Evolutionary conservation across 2,797 vertebrate genomes (phyloP).

Genomic region (Hemitrygon akajei): DNA sequence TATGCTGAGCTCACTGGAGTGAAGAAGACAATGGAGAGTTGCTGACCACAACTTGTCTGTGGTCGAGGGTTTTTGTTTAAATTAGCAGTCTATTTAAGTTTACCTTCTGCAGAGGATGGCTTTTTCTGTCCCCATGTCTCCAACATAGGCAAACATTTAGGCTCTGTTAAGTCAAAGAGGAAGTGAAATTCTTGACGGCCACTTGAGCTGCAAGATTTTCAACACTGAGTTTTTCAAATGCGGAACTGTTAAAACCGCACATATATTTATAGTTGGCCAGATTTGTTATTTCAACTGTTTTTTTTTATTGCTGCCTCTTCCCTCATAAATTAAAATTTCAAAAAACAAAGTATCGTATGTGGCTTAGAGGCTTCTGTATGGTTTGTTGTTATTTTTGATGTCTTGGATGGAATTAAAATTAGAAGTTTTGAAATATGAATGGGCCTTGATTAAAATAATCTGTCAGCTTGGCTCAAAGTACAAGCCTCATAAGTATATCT

Average conservation of each 20-base stretch:
- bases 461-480: not conserved
- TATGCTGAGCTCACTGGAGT: not conserved
- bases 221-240: conserved; percentile 57
- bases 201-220: conserved; percentile 54
- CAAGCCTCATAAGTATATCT: not conserved
- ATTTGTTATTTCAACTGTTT: conserved; percentile 62
- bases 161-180: conserved; percentile 51
- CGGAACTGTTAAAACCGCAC: conserved; percentile 62
- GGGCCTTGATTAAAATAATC: not conserved
- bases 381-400: conserved; percentile 32
- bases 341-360: conserved; percentile 69
- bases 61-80: not conserved
- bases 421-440: conserved; percentile 27
- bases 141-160: conserved; percentile 2
- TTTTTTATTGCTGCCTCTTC: conserved; percentile 67
- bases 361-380: conserved; percentile 54
- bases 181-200: conserved; percentile 54
- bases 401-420: conserved; percentile 38
- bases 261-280: conserved; percentile 72
- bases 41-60: not conserved
- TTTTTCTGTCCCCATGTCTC: not conserved
- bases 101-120: not conserved
- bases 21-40: not conserved
- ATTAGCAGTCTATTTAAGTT: not conserved
- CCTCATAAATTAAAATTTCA: conserved; percentile 72